Base-by-base conservation (phyloP, 1,140 invertebrate genomes). In the Ips nitidus region DNA sequence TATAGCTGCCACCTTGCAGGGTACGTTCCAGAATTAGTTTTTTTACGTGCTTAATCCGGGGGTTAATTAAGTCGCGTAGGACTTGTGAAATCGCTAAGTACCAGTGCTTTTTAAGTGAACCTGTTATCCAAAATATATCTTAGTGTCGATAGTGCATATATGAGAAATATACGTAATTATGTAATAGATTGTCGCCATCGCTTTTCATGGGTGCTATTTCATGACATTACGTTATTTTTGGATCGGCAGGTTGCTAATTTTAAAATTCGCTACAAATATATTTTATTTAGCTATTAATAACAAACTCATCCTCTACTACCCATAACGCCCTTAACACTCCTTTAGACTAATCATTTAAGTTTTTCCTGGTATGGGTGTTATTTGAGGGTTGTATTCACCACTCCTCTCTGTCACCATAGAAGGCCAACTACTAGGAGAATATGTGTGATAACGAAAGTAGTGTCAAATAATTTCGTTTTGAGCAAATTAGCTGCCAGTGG, bases 1-100 rank as follows among this genome's bases (percentile, higher is more conserved):
- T 70, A 74, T 80, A 77, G 74, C 78, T 75, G 73, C 74, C 74
- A 74, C 77, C 77, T 79, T 80, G 77, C 77, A 80, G 75, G 78
- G 79, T 80, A 78, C 72, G 77, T 79, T 67, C 42, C 43, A 69
- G 61, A 65, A 68, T 39, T 70, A 55, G 39, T 53, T 59, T 36
- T 56, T 69, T 65, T 65, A 8, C 37, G 42, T 58, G 59, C 39
- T 52, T 38, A 8, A 37, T 40, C 39, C 45, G 55, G 43, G 41
- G 38, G 22, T 52, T 22, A 22, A 22, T 52, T 58, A 47, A 40
- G 45, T 39, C 7, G 53, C 63, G 45, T 43, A 39, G 40, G n/a
- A 55, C 53, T 38, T 43, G 41, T 42, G 52, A 67, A 36, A 22
- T 59, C 42, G 47, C 45, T 52, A 63, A 66, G 52, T 61, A 50